Conservation (phyloP, 2,797 vertebrate genomes). For the Protosalanx chinensis region DNA sequence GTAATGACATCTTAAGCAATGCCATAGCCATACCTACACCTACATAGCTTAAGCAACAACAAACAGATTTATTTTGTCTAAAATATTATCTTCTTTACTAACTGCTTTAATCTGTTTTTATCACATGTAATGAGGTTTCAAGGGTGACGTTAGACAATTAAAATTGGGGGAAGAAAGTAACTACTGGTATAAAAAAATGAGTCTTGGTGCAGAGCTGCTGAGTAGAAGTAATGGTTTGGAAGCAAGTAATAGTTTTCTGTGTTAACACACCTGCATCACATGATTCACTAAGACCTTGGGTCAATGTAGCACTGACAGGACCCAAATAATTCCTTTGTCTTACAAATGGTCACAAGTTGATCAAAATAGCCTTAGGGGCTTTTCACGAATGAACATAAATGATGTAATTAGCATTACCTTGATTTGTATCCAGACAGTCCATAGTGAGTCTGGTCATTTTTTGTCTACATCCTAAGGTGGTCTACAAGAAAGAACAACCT, state of each 20-base stretch:
- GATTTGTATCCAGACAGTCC: constrained; percentile 62
- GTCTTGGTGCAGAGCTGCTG: constrained; percentile 19
- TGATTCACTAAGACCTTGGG: constrained; percentile 40
- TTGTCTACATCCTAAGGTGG: constrained; percentile 33
- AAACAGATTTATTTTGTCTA: constrained; percentile 10
- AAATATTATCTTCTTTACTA: neutral
- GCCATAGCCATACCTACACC: constrained; percentile 29
- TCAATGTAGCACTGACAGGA: constrained; percentile 39
- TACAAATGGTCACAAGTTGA: constrained; percentile 47
- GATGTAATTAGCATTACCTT: constrained; percentile 64
- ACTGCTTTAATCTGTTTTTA: neutral
- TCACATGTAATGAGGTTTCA: neutral
- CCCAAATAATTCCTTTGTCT: constrained; percentile 48
- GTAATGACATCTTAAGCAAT: constrained; percentile 64
- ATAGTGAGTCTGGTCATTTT: constrained; percentile 52
- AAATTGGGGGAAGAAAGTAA: neutral
- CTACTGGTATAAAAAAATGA: constrained; percentile 1
- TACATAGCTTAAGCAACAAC: too few species aligned
- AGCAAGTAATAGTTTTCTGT: constrained; percentile 16
- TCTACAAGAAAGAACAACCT: constrained; percentile 45
- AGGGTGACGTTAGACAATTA: neutral
- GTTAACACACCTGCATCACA: constrained; percentile 48
- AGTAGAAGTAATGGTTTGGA: constrained; percentile 31
- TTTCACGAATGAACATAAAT: constrained; percentile 59
- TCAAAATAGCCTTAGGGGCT: constrained; percentile 47